Evolutionary conservation across 2,888 invertebrate genomes (phyloP).

Genomic region (Hartigia nigra): DNA sequence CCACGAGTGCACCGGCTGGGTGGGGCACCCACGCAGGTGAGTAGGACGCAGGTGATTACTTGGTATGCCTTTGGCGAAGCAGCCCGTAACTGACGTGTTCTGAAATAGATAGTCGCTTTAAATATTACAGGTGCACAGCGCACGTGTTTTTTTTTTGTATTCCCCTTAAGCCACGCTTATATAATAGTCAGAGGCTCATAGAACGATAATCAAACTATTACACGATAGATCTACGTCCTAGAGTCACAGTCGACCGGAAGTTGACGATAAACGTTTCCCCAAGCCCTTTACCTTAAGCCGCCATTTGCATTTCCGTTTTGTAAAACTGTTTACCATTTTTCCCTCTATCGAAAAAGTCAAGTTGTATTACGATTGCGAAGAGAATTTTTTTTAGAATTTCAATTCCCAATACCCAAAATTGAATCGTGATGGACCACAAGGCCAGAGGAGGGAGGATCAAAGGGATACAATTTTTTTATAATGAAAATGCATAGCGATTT

Average conservation of each 20-base stretch:
- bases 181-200: neutral
- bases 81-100: conserved; percentile 3
- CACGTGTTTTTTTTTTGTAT: neutral
- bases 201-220: neutral
- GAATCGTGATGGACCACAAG: neutral
- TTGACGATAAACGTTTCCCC: neutral
- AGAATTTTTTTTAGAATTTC: neutral
- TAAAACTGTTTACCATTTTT: neutral
- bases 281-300: neutral
- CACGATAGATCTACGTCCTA: neutral
- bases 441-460: neutral
- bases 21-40: conserved; percentile 24
- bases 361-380: no score
- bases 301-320: neutral
- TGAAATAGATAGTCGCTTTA: conserved; percentile 3
- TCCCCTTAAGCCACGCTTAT: neutral
- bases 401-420: neutral
- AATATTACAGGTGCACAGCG: conserved; percentile 3
- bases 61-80: conserved; percentile 6
- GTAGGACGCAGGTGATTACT: conserved; percentile 25
- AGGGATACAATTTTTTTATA: neutral
- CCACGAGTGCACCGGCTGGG: conserved; percentile 21
- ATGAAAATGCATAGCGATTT: neutral
- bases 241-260: neutral
- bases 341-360: neutral